Evolutionary conservation across 2,113 vertebrate species (phyloP).

Genomic region (Orthonyx spaldingii): DNA sequence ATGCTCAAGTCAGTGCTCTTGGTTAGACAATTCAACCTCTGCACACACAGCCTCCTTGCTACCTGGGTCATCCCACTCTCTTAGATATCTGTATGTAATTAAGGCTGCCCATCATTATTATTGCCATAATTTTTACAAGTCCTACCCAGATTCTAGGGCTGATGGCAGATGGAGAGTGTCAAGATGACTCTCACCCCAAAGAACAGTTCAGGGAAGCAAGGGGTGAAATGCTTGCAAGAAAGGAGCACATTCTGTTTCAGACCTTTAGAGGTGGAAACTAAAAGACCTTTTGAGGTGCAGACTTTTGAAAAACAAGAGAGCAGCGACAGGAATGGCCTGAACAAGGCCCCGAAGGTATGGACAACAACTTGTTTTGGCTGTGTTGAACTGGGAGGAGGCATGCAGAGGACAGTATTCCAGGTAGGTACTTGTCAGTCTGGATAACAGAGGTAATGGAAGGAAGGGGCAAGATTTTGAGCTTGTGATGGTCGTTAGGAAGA

Average conservation of each 20-base stretch:
- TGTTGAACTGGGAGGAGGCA: neutral
- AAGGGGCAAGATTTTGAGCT: neutral
- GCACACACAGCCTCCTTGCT: too few species aligned
- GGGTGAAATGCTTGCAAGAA: neutral
- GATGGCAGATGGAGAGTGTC: neutral
- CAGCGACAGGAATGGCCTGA: neutral
- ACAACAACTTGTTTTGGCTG: neutral
- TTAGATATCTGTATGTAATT: neutral
- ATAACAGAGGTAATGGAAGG: neutral
- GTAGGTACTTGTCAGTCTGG: neutral
- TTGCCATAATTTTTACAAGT: neutral
- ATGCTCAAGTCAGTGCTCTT: rapidly evolving
- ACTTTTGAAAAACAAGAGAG: neutral
- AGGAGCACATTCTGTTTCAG: neutral
- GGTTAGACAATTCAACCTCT: neutral
- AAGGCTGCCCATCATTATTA: neutral
- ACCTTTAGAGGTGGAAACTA: neutral
- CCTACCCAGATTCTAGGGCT: neutral
- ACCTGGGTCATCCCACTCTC: neutral
- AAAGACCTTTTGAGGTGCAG: too few species aligned
- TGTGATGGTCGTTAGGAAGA: neutral
- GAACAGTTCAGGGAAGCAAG: neutral
- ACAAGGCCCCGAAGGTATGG: neutral
- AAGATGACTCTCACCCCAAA: neutral
- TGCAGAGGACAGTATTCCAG: neutral